A percentile compares a stretch with the other conserved stretches of the same genome.
phyloP scores from a whole-genome alignment of 1,140 invertebrate species.

The Brachionus sp. region DNA sequence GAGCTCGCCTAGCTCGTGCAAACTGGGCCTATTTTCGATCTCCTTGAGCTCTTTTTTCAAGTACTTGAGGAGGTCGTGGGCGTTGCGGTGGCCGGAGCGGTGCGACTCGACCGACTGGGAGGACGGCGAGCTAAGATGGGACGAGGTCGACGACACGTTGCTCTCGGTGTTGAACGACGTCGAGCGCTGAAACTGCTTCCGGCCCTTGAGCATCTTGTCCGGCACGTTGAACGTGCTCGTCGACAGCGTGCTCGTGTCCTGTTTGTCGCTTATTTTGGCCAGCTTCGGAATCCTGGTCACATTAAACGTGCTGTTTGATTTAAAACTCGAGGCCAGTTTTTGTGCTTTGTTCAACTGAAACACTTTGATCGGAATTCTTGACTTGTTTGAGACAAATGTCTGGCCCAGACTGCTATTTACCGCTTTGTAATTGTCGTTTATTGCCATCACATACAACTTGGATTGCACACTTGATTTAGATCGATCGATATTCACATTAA shows the following conservation, averaged over 20 bases:
- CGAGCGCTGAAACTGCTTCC: neutral
- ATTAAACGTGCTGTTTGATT: neutral
- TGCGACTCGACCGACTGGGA: neutral
- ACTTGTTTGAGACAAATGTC: neutral
- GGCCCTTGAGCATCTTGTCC: neutral
- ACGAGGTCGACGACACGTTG: neutral
- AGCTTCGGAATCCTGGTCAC: neutral
- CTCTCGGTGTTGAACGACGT: neutral
- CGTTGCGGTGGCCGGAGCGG: neutral
- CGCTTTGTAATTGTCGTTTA: neutral
- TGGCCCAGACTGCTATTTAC: neutral
- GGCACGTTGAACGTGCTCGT: neutral
- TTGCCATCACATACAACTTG: neutral
- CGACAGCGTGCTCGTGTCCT: neutral
- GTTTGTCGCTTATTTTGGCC: neutral
- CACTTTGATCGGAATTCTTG: neutral
- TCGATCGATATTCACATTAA: neutral
- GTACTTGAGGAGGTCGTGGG: neutral
- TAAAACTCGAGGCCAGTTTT: neutral
- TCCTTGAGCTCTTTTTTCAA: neutral
- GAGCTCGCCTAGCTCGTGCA: neutral
- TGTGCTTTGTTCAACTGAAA: neutral
- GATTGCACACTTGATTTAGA: neutral
- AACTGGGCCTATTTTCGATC: neutral
- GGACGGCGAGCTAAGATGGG: neutral